Evolutionary conservation across 1,140 invertebrate genomes (phyloP), one percentile per base, ranked within the genome.

Genomic region (Pseudomyrmex pallidus): DNA sequence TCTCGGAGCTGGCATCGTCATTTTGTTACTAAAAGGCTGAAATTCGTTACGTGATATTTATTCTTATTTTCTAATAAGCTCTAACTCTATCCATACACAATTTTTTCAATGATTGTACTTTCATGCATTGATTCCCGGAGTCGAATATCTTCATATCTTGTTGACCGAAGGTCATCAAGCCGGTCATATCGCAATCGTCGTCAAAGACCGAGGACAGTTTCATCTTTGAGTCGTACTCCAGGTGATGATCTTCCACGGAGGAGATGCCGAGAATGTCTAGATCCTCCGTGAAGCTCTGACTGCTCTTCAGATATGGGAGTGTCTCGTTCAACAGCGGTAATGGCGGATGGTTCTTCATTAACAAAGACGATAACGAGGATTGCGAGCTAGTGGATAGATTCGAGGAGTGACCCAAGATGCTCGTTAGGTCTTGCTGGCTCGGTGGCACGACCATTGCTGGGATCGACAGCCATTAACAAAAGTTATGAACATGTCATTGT

Each of bases 151-250:
- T 92, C 20, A 89, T 73, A 46, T 90, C 87, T 8, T 89, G 76
- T 62, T 90, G 89, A 20, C 64, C 77, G 8, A 91, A 85, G 0
- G 86, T n/a, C 15, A 87, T 74, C 10, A 91, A 85, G 0, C 85
- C 85, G 0, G 83, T 35, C 35, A 35, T 64, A n/a, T 92, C 90
- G 7, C 66, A 66, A 5, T 91, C 89, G 8, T 91, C 90, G 17
- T 93, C 92, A 9, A 91, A 91, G 2, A 90, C 90, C 1, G 73
- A 74, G 1, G 86, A 48, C 4, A 91, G 44, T 74, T 90, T 91
- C 5, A 92, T 80, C 74, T 90, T 91, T 0, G 85, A 3, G 10
- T 89, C 89, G 5, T 90, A 92, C 3, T 90, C 90, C 1, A 87
- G 80, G 48, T 88, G 87, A 82, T 90, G 86, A 61, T 86, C 85